Conservation (phyloP, 2,888 invertebrate genomes). For the Tyria jacobaeae region DNA sequence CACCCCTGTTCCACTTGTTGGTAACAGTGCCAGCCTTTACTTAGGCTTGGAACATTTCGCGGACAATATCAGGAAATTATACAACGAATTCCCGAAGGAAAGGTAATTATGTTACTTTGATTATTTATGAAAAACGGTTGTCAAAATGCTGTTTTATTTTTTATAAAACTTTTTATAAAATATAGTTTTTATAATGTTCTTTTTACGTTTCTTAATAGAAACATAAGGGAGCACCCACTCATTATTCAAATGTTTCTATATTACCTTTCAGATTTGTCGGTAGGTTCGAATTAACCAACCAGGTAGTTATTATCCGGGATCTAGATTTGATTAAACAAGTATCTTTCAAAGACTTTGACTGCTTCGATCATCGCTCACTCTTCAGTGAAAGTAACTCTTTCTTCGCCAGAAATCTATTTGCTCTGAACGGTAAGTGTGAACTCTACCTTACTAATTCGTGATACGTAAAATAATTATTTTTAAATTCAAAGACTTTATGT, state of each 20-base stretch:
- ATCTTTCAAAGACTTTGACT: constrained; percentile 83
- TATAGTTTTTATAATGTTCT: no score
- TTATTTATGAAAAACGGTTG: no score
- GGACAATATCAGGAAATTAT: not conserved
- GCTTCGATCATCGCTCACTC: constrained; percentile 80
- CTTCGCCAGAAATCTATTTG: constrained; percentile 79
- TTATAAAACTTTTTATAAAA: no score
- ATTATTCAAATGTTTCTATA: no score
- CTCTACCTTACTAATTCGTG: not conserved
- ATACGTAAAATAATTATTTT: not conserved
- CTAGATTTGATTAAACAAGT: constrained; percentile 80
- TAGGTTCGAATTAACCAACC: constrained; percentile 6
- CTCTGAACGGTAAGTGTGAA: constrained; percentile 72
- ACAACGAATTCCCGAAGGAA: not conserved
- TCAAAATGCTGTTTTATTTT: no score
- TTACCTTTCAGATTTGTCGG: constrained; percentile 11
- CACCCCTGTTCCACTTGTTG: constrained; percentile 45
- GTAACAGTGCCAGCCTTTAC: constrained; percentile 15
- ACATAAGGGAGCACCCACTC: no score
- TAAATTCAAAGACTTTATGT: not conserved
- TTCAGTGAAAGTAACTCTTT: constrained; percentile 74
- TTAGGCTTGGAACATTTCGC: not conserved
- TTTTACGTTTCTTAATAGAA: no score
- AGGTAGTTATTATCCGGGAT: constrained; percentile 52
- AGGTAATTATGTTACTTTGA: no score